Base-by-base conservation (phyloP, 2,888 invertebrate genomes). In the Lacanobia oleracea region DNA sequence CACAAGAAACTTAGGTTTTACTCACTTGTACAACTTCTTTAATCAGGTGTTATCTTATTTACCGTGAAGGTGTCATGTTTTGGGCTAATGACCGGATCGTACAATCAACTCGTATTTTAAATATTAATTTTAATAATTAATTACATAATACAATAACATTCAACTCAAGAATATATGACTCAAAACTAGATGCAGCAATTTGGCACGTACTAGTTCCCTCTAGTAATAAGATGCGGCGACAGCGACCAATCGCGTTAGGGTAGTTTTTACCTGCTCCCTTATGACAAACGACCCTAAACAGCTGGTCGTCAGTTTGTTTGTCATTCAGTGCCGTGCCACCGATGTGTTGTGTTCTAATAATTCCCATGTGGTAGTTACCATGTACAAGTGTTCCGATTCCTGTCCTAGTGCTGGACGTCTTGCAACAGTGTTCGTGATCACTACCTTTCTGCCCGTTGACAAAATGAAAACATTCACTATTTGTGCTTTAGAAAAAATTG, bases 181-280 rank as follows among this genome's bases (percentile, higher is more conserved):
- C 54, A 21, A 57, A 65, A 63, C n/a, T 56, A 48, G 23, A 21
- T 54, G 33, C 48, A 45, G 12, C 48, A 43, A 45, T 62, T 50
- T 45, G 23, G 33, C 57, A 18, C 16, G 37, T 51, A 73, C 61
- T 16, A 53, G 33, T 40, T 51, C 67, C 67, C 12, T 16, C 10
- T 53, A 27, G 61, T 71, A 74, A 67, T 66, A 72, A 64, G 37
- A 54, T 27, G 51, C 56, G 59, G 54, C 48, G 43, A 43, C 23
- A 23, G 59, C 61, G 59, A 77, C 88, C 88, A 88, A 88, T 89
- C 79, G 79, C 79, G 77, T 77, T 74, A 67, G 79, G 87, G 88
- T 73, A 67, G 81, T 77, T 88, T 88, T 91, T 94, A 94, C 94
- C 94, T 94, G 94, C 89, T 79, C 88, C 89, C 91, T 79, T 76